A percentile compares a stretch with the other conserved stretches of the same genome.
phyloP scores from a whole-genome alignment of 2,888 invertebrate genomes.

The Aelia acuminata region DNA sequence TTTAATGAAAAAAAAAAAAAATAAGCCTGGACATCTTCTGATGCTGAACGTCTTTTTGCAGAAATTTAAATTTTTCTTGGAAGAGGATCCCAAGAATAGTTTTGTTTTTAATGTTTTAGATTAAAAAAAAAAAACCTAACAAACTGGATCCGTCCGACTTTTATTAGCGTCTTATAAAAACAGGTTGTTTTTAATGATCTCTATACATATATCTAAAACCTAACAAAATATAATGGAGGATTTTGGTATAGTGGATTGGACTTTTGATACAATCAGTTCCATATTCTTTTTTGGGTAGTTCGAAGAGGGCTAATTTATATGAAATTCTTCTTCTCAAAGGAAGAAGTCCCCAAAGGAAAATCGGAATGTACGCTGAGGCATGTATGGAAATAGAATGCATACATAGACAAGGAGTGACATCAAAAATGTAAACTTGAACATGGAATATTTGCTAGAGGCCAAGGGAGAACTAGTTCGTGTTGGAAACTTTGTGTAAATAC shows the following conservation, averaged over 20 bases:
- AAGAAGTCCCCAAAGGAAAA: background rate
- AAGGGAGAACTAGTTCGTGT: background rate
- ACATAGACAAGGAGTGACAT: background rate
- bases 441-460: background rate
- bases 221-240: background rate
- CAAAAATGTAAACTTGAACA: conserved; percentile 4
- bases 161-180: conserved; percentile 2
- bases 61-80: conserved; percentile 2
- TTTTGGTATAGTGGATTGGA: background rate
- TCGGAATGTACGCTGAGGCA: background rate
- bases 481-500: conserved; percentile 13
- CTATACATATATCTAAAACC: background rate
- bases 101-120: background rate
- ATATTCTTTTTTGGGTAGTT: no score
- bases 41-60: background rate
- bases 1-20: background rate
- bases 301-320: no score
- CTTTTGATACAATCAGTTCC: background rate
- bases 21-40: background rate
- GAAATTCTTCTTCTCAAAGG: no score
- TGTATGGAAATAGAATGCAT: background rate
- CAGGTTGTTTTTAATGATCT: conserved; percentile 1
- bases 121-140: background rate
- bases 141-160: background rate
- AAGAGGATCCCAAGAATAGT: conserved; percentile 1